Evolutionary conservation across 1,140 invertebrate species (phyloP).

Genomic region (Hydropsyche tenuis): DNA sequence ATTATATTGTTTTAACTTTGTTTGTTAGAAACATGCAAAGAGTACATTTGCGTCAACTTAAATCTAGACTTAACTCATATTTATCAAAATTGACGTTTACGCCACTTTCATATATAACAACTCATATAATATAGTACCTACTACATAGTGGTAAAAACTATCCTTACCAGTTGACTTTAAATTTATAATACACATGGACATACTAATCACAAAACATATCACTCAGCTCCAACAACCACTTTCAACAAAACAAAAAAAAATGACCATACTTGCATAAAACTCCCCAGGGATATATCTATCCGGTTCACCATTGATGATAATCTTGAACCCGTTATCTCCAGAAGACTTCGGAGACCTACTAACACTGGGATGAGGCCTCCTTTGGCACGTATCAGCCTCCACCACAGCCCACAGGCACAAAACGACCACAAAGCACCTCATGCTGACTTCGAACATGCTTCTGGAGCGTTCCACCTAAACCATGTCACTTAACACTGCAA

Average conservation of each 20-base stretch:
- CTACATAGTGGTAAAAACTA: no score
- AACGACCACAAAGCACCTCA: constrained; percentile 37
- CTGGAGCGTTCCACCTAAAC: neutral
- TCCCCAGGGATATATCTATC: constrained; percentile 80
- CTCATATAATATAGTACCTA: no score
- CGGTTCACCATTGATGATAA: constrained; percentile 76
- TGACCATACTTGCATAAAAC: constrained; percentile 74
- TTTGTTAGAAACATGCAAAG: no score
- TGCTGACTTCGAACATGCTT: neutral
- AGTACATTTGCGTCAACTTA: no score
- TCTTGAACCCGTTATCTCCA: constrained; percentile 84
- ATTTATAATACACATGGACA: no score
- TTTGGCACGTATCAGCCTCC: constrained; percentile 52
- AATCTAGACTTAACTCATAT: no score
- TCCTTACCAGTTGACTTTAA: no score
- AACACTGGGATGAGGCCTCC: constrained; percentile 52
- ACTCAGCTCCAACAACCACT: no score
- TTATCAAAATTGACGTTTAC: no score
- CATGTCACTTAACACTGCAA: neutral
- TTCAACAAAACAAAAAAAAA: neutral
- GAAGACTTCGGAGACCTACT: constrained; percentile 59
- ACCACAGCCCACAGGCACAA: constrained; percentile 44
- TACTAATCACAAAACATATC: no score
- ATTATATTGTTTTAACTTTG: no score
- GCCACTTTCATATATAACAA: no score